Evolutionary conservation across 2,888 invertebrate genomes (phyloP).

Genomic region (Acleris literana): DNA sequence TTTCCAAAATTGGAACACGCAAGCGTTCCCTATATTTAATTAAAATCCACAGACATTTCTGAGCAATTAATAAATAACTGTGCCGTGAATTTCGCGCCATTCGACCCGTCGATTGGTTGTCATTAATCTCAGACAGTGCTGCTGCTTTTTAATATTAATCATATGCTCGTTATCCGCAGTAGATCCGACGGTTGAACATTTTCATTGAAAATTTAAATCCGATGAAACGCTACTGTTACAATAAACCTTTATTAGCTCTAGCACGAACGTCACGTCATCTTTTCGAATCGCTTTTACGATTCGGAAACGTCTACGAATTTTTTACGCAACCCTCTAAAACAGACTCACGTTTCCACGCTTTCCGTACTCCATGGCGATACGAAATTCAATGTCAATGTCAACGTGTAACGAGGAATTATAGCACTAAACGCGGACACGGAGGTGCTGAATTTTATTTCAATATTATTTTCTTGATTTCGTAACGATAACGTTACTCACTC

Average conservation of each 20-base stretch:
- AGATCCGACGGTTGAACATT: conserved; percentile 31
- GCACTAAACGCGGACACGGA: no score
- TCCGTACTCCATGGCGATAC: no score
- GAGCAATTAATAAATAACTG: conserved; percentile 42
- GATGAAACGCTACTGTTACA: neutral
- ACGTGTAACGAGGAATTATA: no score
- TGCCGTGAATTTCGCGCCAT: conserved; percentile 55
- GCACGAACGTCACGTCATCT: neutral
- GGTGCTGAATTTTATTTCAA: no score
- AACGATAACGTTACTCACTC: no score
- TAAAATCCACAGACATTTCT: conserved; percentile 30
- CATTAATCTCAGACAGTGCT: conserved; percentile 66
- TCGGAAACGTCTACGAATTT: neutral
- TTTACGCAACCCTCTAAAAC: no score
- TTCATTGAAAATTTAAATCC: conserved; percentile 10
- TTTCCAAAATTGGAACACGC: conserved; percentile 13
- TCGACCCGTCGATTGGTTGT: conserved; percentile 64
- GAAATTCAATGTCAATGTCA: no score
- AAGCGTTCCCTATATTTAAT: conserved; percentile 18
- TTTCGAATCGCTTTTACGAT: no score
- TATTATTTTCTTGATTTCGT: no score
- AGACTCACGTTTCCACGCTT: no score
- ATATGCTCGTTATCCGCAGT: conserved; percentile 42
- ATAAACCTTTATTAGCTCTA: neutral
- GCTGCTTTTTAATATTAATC: conserved; percentile 49